Evolutionary conservation across 37 sponge, comb jelly and placozoan species (phyloP), one percentile per base, ranked within the genome.

Genomic region (Beroe ovata): DNA sequence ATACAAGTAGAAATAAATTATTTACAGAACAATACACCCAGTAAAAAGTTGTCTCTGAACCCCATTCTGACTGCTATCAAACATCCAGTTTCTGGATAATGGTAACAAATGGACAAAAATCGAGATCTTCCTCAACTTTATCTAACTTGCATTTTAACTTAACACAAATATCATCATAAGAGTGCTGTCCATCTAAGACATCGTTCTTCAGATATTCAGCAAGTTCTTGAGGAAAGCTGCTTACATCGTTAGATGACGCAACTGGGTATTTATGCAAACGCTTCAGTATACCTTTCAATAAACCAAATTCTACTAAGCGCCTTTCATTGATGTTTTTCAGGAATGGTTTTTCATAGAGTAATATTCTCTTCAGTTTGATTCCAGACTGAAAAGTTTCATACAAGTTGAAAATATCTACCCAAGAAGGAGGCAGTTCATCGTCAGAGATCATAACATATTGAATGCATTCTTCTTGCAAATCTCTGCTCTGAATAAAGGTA

Each of bases 141-240:
- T 77, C 84, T 23, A 77, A 77, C 41, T 77, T 77, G n/a, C n/a
- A 77, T 32, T 40, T 23, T 42, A 77, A 77, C 22, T 39, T 42
- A 42, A 77, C 54, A 41, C 84, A 77, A 40, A 77, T 77, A 40
- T 77, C 84, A 77, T 77, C 84, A 77, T 42, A 77, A 40, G 84
- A 77, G 25, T 77, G 84, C 28, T 77, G 84, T n/a, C 84, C 84
- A 77, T 42, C 84, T 3, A 77, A 25, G 4, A 77, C 84, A 21
- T 40, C 4, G 4, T 42, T 33, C 42, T 77, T 33, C 18, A 77
- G 20, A 42, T 77, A 77, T 25, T 39, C 54, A 26, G 18, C n/a
- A 2, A 77, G 26, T 37, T 42, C 28, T 3, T 33, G 54, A 8
- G 47, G 8, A 42, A n/a, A 16, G 4, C 33, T 40, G 25, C n/a